Evolutionary conservation across 2,797 vertebrate genomes (phyloP).

Genomic region (Silurus aristotelis): DNA sequence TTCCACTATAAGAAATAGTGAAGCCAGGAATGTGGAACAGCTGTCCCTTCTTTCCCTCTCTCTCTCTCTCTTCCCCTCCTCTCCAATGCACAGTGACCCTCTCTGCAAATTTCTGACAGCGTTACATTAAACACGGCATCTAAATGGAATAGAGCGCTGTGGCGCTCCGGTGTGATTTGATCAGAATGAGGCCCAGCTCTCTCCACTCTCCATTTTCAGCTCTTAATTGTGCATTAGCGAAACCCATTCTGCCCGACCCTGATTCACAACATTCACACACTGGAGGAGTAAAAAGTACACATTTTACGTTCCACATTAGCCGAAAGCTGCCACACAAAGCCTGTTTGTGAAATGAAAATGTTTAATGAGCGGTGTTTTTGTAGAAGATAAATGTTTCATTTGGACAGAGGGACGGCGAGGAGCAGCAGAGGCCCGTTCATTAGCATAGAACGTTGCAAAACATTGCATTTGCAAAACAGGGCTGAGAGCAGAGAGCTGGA

Average conservation of each 20-base stretch:
- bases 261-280: conserved; percentile 42
- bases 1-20: conserved; percentile 64
- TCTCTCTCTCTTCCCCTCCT: conserved; percentile 52
- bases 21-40: conserved; percentile 76
- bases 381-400: conserved; percentile 31
- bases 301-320: conserved; percentile 52
- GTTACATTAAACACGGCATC: conserved; percentile 53
- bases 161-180: conserved; percentile 59
- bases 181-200: conserved; percentile 58
- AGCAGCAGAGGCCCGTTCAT: conserved; percentile 13
- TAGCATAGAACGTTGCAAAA: background rate
- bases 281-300: conserved; percentile 21
- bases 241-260: conserved; percentile 42
- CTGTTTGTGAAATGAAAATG: conserved; percentile 38
- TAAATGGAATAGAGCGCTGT: conserved; percentile 54
- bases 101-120: conserved; percentile 38
- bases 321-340: conserved; percentile 20
- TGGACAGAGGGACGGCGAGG: conserved; percentile 33
- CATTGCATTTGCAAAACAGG: background rate
- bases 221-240: conserved; percentile 59
- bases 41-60: conserved; percentile 67
- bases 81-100: conserved; percentile 24
- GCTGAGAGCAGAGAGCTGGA: background rate
- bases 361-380: conserved; percentile 24
- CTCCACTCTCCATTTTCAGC: conserved; percentile 55